Conservation (phyloP, 2,113 vertebrate genomes). For the Paradoxurus hermaphroditus region DNA sequence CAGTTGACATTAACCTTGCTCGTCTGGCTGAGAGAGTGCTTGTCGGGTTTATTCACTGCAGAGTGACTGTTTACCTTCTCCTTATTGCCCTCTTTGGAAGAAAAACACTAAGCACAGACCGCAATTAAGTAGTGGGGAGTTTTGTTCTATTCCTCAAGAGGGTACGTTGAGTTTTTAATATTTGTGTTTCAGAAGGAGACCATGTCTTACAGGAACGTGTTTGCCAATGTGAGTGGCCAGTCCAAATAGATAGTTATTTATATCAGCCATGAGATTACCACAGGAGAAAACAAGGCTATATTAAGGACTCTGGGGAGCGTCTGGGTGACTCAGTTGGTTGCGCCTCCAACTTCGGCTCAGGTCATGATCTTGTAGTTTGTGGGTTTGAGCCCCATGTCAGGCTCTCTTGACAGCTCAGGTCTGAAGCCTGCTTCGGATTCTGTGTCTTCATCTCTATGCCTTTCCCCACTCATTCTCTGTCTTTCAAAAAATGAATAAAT, state of each 20-base stretch:
- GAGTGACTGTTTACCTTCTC: background rate
- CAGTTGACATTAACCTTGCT: background rate
- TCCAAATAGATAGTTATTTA: background rate
- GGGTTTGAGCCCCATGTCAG: too few species aligned
- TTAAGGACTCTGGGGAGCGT: background rate
- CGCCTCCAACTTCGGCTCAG: too few species aligned
- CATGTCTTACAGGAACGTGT: background rate
- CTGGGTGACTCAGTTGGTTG: too few species aligned
- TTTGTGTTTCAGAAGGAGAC: background rate
- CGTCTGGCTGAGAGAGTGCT: background rate
- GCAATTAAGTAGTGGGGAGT: background rate
- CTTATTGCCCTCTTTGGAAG: background rate
- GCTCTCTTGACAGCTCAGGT: too few species aligned
- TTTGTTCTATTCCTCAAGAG: background rate
- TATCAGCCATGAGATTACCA: background rate
- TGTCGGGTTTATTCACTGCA: background rate
- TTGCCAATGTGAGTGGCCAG: background rate
- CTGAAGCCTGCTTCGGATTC: too few species aligned
- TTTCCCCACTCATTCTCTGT: too few species aligned
- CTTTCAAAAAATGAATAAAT: too few species aligned
- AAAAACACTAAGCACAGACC: background rate
- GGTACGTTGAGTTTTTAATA: background rate
- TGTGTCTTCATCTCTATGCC: too few species aligned
- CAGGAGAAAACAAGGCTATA: background rate
- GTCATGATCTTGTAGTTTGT: too few species aligned